Evolutionary conservation across 2,113 vertebrate genomes (phyloP), one percentile per base, ranked within the genome.

Genomic region (Eurypyga helias): DNA sequence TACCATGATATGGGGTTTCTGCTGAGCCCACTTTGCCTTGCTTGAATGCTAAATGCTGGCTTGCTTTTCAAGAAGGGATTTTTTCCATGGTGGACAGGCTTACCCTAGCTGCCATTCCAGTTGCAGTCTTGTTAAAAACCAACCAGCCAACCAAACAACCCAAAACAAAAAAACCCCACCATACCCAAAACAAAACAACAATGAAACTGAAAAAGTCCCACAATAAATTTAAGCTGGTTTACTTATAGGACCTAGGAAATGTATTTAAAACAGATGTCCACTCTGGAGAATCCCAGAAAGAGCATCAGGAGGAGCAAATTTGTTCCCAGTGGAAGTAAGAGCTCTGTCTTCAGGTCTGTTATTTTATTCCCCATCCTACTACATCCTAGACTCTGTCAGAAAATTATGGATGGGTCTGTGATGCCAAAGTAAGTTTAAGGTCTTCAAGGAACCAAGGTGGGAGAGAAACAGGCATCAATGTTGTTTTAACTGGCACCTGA

Each of bases 401-500:
- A 87, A 93, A 60, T 93, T 92, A 96, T 73, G 69, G 72, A 89
- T 89, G 60, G 55, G 23, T 48, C 43, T 83, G 18, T 75, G 55
- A 83, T 51, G 15, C 55, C 36, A 73, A 93, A 76, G 48, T 33
- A 87, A 91, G 81, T 87, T 87, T 91, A 94, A 96, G 72, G 48
- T 91, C 80, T 91, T 94, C 45, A 76, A 91, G 46, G 80, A 95
- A 87, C 31, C 92, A 92, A 96, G 55, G 55, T 94, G 76, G 45
- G 19, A 48, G 51, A 91, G 77, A 89, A 92, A 60, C 5, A 64
- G 57, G 41, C 69, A 92, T 88, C 75, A 81, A 90, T 93, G 88
- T 78, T 82, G 25, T 66, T 91, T 88, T 85, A 92, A 82, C 46
- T 93, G 80, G 34, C 78, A 87, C 24, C 28, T 93, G 79, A 90